Percentiles rank a stretch among this genome's conserved stretches.
phyloP scores from a whole-genome alignment of 2,888 invertebrate species.

The Augochlorella aurata region DNA sequence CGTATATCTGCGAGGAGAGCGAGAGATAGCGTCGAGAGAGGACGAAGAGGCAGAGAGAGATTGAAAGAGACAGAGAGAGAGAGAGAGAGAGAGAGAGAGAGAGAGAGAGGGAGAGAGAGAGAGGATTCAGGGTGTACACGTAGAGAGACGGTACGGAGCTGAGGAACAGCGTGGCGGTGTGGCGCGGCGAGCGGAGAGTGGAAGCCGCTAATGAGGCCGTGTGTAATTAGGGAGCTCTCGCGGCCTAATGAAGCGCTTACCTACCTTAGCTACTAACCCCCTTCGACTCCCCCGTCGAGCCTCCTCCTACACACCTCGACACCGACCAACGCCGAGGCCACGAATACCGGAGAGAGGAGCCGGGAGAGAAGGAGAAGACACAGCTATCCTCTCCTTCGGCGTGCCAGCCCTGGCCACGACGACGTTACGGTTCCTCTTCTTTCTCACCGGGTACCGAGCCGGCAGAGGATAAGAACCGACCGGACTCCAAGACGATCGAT shows the following conservation, averaged over 20 bases:
- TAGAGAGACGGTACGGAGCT: conserved; percentile 36
- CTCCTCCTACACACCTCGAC: conserved; percentile 65
- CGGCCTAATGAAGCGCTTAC: conserved; percentile 82
- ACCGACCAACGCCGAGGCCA: conserved; percentile 51
- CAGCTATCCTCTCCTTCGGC: background rate
- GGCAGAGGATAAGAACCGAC: conserved; percentile 21
- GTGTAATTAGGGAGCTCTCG: conserved; percentile 82
- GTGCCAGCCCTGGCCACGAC: conserved; percentile 37
- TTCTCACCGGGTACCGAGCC: conserved; percentile 54
- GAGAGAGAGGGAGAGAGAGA: conserved; percentile 43
- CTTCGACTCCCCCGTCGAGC: conserved; percentile 58
- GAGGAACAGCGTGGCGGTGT: conserved; percentile 14
- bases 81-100: background rate
- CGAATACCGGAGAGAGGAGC: conserved; percentile 31
- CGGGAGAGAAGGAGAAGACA: conserved; percentile 40
- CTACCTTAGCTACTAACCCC: conserved; percentile 78
- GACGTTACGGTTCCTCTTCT: conserved; percentile 63
- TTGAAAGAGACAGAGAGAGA: conserved; percentile 28
- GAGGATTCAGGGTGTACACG: conserved; percentile 70
- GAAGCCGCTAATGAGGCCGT: conserved; percentile 81
- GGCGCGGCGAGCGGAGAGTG: conserved; percentile 63
- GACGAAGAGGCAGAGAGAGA: background rate
- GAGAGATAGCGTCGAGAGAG: conserved; percentile 63
- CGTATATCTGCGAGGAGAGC: conserved; percentile 59
- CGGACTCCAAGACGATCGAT: conserved; percentile 49